Evolutionary conservation across 2,888 invertebrate species (phyloP), one percentile per base, ranked within the genome.

Genomic region (Hyposoter didymator): DNA sequence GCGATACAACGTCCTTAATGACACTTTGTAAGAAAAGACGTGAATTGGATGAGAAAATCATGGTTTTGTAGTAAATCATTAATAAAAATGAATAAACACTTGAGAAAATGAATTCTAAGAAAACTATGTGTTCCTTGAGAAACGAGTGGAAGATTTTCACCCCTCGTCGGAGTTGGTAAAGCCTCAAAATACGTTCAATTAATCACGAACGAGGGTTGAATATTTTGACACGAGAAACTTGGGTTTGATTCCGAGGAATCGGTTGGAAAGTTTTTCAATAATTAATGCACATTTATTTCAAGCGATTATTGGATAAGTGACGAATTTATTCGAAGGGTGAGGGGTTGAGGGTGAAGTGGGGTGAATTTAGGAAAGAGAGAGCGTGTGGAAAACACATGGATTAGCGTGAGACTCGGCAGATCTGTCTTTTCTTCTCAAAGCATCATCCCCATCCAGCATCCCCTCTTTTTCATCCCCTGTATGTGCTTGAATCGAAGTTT

Each of bases 381-480:
- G 35, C 49, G 79, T 79, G 75, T 62, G 79, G 49, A 76, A 82
- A 82, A 79, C 79, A 79, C 79, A 76, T 76, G 85, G 85, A 79
- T 85, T 79, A 82, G 82, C 82, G 79, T 79, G 82, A 76, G 82
- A 85, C 72, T 79, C 66, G 49, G 67, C 85, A 83, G 73, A 75
- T 81, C 76, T 69, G 49, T 70, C 59, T 79, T 69, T 52, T 19
- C 64, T 39, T 67, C 28, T 28, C 14, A 32, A 17, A 35, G 47
- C 49, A 35, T 80, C 66, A n/a, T n/a, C 52, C 35, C 73, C 43
- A 19, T 32, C n/a, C 43, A 62, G 45, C 14, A 74, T 19, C 32
- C 64, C 81, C 47, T 39, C 35, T 43, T 47, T 66, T 62, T 49
- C 49, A 22, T 19, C 64, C 28, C 69, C 7, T 64, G 32, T 76